These are phyloP conservation scores for Lophius americanus DNA, from an alignment of 2,797 vertebrate genomes.

Conservation along the genomic window DNA sequence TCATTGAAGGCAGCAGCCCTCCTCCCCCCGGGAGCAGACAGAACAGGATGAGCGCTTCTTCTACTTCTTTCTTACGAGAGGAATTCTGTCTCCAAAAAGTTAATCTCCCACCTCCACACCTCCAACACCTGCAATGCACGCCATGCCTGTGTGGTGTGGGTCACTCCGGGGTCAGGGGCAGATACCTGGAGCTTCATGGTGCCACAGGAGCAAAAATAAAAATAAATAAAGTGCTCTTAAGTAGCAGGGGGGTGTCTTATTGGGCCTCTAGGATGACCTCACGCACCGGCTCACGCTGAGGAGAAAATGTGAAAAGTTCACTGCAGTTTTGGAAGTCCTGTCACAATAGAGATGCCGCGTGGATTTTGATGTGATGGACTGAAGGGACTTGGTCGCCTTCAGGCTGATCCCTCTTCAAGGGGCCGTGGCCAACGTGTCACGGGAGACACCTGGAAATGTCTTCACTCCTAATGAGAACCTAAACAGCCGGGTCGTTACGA, in stretches of 20 bases:
- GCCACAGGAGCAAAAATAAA: constrained; percentile 70
- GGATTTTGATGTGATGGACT: background rate
- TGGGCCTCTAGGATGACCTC: constrained; percentile 66
- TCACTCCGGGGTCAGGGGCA: constrained; percentile 67
- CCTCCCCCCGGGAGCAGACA: constrained; percentile 4
- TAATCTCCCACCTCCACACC: constrained; percentile 38
- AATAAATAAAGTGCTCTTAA: constrained; percentile 79
- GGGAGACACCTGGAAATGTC: constrained; percentile 27
- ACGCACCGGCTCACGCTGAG: constrained; percentile 71
- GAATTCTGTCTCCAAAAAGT: constrained; percentile 53
- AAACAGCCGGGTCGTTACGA: background rate
- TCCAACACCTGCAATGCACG: constrained; percentile 73
- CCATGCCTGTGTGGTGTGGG: constrained; percentile 49
- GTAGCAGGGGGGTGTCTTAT: constrained; percentile 53
- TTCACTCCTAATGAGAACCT: constrained; percentile 4
- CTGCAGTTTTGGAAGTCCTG: constrained; percentile 55
- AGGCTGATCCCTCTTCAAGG: constrained; percentile 22
- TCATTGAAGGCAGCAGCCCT: constrained; percentile 18
- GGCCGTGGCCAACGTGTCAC: constrained; percentile 15
- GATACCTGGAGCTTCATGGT: constrained; percentile 65
- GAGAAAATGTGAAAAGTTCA: constrained; percentile 82
- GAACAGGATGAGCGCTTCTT: constrained; percentile 29
- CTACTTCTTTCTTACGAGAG: constrained; percentile 51
- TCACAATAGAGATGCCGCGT: constrained; percentile 20
- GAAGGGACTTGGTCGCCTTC: constrained; percentile 13